Base-by-base conservation (phyloP, 2,113 vertebrate species). In the Erpornis zantholeuca region DNA sequence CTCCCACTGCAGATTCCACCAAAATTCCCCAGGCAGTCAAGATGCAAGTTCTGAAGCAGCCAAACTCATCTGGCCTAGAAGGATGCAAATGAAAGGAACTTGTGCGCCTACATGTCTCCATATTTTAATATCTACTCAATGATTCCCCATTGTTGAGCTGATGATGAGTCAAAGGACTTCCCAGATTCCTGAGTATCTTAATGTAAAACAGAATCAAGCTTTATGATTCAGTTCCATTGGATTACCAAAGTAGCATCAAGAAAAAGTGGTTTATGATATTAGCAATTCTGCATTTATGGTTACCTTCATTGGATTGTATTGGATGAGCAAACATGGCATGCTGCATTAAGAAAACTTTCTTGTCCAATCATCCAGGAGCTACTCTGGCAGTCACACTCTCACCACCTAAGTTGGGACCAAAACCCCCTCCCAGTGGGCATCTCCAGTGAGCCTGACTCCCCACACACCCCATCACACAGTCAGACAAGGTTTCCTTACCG, bases 61-160 rank as follows among this genome's bases (percentile, higher is more conserved):
- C 57, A 75, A 91, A 68, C 61, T 82, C 61, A 71, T 91, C 84
- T 64, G 52, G 71, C 76, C 66, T 63, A 31, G 71, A 73, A 83
- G 14, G 72, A 89, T 82, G 75, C 87, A 96, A 95, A 94, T 84
- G 22, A 83, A 92, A 84, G 65, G 75, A 94, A 86, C 21, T 82
- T 53, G 6, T 0, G 49, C 2, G 1, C 86, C 84, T 73, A 88
- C 83, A 81, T 10, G 11, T 88, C 53, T 80, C 76, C 7, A 1
- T 50, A 77, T 82, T 89, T 92, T 92, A 88, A 61, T 92, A 80
- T 60, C 59, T 77, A 40, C 66, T 90, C 63, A 63, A 14, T 5
- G 13, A 69, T 84, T 88, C 44, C 54, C 66, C 13, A 1, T 66
- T 35, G 60, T 77, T 84, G 68, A 44, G 60, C 60, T 81, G n/a